Base-by-base conservation (phyloP, 2,113 vertebrate genomes). In the Saccopteryx bilineata region DNA sequence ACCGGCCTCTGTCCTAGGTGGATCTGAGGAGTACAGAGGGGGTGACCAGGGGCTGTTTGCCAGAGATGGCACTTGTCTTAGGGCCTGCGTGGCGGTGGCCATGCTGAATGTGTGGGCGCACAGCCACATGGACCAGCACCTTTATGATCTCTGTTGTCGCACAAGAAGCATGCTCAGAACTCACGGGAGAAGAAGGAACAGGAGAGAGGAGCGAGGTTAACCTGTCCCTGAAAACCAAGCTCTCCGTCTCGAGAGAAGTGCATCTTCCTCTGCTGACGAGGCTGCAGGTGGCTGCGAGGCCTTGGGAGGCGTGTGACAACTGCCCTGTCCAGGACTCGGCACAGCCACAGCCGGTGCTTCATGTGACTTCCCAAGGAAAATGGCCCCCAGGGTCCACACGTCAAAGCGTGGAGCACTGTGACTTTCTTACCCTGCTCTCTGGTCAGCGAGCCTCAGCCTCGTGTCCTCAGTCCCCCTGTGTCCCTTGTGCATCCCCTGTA, bases 121-220 rank as follows among this genome's bases (percentile, higher is more conserved):
- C 1, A 10, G 15, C 83, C 26, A 0, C 0, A 26, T 23, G 71
- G 80, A 28, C 63, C 21, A 56, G 24, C n/a, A 79, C 19, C 39
- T 12, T 1, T 2, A 4, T 85, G 92, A 94, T 96, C 83, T 75
- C 74, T 96, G 21, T 7, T 87, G 19, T 74, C 87, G 92, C 87
- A 66, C 90, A 96, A 94, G 79, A 95, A 33, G 48, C 93, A 81
- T 54, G 7, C 61, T 11, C 23, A 75, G 56, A 80, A 90, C 50
- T 97, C 94, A 96, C 75, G n/a, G 4, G 11, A 50, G 33, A 14
- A 12, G 7, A 17, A 65, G 39, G 71, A 80, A 48, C 1, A 89
- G 50, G 60, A 33, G 83, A 76, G 19, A 0, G 66, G 92, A 86
- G 87, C 60, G 28, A 50, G 82, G 84, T 66, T 89, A 95, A 79